Percentiles rank a stretch among this genome's conserved stretches.
phyloP scores from a whole-genome alignment of 2,888 invertebrate species.

The Ryuthela nishihirai region DNA sequence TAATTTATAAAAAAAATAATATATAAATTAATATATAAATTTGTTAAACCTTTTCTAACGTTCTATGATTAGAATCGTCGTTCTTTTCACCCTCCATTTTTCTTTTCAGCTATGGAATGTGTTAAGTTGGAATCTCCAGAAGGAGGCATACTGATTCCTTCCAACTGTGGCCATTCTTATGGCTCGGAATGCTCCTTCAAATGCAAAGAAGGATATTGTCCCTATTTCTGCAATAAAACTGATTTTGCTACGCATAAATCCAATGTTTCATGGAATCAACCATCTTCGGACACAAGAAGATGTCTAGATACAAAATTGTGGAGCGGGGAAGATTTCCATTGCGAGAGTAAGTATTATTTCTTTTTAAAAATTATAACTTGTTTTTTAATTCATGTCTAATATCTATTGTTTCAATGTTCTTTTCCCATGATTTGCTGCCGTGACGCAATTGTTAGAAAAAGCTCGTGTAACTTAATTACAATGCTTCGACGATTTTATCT shows the following conservation, averaged over 20 bases:
- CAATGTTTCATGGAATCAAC: constrained; percentile 3
- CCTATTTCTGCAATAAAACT: constrained; percentile 16
- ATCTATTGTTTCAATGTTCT: too few species aligned
- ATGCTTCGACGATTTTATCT: too few species aligned
- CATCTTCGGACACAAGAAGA: constrained; percentile 7
- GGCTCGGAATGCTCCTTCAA: constrained; percentile 14
- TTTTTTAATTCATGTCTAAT: too few species aligned
- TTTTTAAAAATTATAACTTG: background rate
- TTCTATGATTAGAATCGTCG: too few species aligned
- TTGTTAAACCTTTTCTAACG: too few species aligned
- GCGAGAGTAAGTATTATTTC: constrained; percentile 20
- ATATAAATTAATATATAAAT: too few species aligned
- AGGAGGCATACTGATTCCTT: constrained; percentile 22
- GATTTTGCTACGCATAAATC: background rate
- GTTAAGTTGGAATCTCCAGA: constrained; percentile 12
- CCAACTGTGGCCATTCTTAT: constrained; percentile 17
- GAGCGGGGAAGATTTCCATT: constrained; percentile 29
- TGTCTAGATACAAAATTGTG: constrained; percentile 28
- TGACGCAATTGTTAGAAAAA: too few species aligned
- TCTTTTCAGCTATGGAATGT: constrained; percentile 17
- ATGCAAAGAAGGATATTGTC: constrained; percentile 30
- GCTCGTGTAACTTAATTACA: too few species aligned
- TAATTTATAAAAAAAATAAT: too few species aligned
- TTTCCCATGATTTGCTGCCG: too few species aligned
- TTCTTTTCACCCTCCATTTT: too few species aligned